Evolutionary conservation across 2,797 vertebrate species (phyloP).

Genomic region (Chiroxiphia lanceolata): DNA sequence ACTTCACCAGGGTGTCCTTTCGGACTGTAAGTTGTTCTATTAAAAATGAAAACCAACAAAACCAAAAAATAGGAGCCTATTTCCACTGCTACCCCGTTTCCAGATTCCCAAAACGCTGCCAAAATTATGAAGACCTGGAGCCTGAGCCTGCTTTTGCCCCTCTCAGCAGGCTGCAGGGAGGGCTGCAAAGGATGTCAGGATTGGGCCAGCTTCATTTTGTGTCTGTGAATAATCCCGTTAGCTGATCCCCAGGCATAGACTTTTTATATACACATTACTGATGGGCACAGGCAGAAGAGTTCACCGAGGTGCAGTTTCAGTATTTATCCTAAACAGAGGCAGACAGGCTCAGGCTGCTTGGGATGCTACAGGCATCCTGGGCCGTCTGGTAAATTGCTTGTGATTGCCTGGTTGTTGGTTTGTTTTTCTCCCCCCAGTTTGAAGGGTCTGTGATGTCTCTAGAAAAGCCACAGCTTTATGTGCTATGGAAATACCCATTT

Average conservation of each 20-base stretch:
- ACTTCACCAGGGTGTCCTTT: conserved; percentile 34
- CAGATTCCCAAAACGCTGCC: background rate
- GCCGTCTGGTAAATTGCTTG: conserved; percentile 52
- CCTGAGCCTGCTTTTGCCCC: conserved; percentile 11
- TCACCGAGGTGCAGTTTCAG: background rate
- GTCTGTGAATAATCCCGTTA: conserved; percentile 56
- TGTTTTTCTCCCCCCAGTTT: background rate
- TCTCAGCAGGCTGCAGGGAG: conserved; percentile 1
- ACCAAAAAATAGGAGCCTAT: background rate
- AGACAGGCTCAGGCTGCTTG: conserved; percentile 61
- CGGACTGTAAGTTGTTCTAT: conserved; percentile 27
- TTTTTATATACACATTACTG: conserved; percentile 55
- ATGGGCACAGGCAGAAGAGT: conserved; percentile 51
- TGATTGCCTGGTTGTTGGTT: conserved; percentile 48
- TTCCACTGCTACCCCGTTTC: background rate
- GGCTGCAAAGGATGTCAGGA: conserved; percentile 2
- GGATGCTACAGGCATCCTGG: conserved; percentile 62
- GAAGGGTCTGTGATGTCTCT: conserved; percentile 15
- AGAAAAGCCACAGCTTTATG: background rate
- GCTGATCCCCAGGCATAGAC: conserved; percentile 30
- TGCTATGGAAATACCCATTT: background rate
- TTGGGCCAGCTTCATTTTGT: conserved; percentile 37
- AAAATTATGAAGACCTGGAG: background rate
- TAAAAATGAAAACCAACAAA: conserved; percentile 43
- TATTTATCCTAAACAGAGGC: conserved; percentile 59